Evolutionary conservation across 2,113 vertebrate species (phyloP), one percentile per base, ranked within the genome.

Genomic region (Petromus typicus): DNA sequence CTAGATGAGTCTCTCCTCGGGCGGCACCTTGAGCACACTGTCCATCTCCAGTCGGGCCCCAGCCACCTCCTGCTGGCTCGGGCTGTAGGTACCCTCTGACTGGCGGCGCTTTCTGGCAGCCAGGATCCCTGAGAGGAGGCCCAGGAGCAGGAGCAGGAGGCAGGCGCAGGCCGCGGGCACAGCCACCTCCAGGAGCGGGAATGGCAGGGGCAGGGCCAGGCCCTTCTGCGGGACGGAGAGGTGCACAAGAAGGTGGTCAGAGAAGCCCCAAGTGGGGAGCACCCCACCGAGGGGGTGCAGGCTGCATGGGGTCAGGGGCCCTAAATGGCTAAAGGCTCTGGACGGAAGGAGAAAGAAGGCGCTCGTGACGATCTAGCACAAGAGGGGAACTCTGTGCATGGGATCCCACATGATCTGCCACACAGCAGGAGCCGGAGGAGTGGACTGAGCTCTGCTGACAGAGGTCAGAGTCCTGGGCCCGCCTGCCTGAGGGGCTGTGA

Each of bases 21-120:
- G 99, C 0, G 99, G 99, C 96, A 99, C 99, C 98, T 99, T 99
- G 75, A 99, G 99, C 43, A 99, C 99, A 54, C 99, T 99, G 98
- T 99, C 99, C 99, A 99, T 99, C 98, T 99, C 99, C 96, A 99
- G 89, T 73, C 99, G 98, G 34, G 99, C 99, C 56, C 99, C 99
- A 0, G 99, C 99, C 94, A 99, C 99, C 87, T 99, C 99, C 98
- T 99, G 99, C 86, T 99, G 99, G 97, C 99, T 99, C 7, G 99
- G 99, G 93, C 99, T 99, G 98, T 99, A 99, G 64, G 99, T 99
- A 93, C 99, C 99, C 98, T 99, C 99, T 0, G 99, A 99, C 91
- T 99, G 99, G 14, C 99, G 99, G 95, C 99, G 99, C 98, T 99
- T 99, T 71, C 99, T 98, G 43, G 99, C 99, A 1, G 99, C 99